A percentile compares a stretch with the other conserved stretches of the same genome.
Conservation (phyloP, 2,888 invertebrate genomes). For the Aquatica leii region DNA sequence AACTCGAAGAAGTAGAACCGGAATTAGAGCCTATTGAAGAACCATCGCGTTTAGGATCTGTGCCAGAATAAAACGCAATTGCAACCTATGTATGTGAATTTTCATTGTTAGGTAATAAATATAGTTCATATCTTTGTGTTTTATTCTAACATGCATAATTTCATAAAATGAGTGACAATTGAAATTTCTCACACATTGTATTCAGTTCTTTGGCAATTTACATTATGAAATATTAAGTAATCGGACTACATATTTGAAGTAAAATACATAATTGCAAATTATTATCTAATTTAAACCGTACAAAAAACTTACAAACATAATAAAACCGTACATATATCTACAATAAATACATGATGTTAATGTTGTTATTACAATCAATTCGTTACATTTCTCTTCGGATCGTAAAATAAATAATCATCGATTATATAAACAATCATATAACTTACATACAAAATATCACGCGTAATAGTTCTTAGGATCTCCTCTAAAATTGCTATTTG, state of each 20-base stretch:
- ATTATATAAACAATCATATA: too few relatives aligned
- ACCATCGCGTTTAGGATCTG: slow-evolving; percentile 57
- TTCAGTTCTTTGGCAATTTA: slow-evolving; percentile 34
- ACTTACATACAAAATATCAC: slow-evolving; percentile 2
- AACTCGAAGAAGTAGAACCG: slow-evolving; percentile 53
- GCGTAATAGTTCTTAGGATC: slow-evolving; percentile 12
- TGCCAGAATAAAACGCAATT: slow-evolving; percentile 50
- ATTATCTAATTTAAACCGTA: too few relatives aligned
- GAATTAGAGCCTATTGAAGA: slow-evolving; percentile 56
- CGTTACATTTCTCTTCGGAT: too few relatives aligned
- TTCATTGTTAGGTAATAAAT: slow-evolving; percentile 24
- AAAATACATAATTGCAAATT: too few relatives aligned
- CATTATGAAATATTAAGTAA: slow-evolving; percentile 34
- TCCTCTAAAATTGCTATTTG: slow-evolving; percentile 13
- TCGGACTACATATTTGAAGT: slow-evolving; percentile 17
- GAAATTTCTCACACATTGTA: slow-evolving; percentile 33
- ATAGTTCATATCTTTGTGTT: slow-evolving; percentile 26
- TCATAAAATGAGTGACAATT: slow-evolving; percentile 28
- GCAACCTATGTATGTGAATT: slow-evolving; percentile 7
- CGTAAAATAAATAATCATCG: too few relatives aligned
- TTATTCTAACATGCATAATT: slow-evolving; percentile 26
- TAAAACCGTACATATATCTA: too few relatives aligned
- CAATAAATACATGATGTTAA: too few relatives aligned
- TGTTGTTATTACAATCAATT: too few relatives aligned
- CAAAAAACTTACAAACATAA: too few relatives aligned